These are phyloP conservation scores for Acanthosepion pharaonis DNA, from an alignment of 2,888 invertebrate genomes.

Conservation along the genomic window DNA sequence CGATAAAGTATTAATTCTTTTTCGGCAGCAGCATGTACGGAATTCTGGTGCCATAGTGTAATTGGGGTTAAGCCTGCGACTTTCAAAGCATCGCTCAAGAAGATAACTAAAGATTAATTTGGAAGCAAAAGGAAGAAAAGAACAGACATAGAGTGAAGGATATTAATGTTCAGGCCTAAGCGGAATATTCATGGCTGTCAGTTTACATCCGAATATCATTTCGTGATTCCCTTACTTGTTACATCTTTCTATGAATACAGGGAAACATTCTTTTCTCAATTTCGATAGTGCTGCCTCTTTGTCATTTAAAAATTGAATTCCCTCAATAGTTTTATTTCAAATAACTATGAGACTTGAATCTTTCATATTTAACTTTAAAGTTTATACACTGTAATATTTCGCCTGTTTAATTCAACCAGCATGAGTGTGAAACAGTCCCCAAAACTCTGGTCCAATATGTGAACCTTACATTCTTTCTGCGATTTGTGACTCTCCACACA, in stretches of 20 bases:
- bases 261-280: background rate
- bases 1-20: constrained; percentile 2
- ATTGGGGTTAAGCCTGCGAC: background rate
- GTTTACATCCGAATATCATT: background rate
- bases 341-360: too few relatives aligned
- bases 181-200: background rate
- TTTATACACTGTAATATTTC: too few relatives aligned
- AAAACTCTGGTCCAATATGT: too few relatives aligned
- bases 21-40: background rate
- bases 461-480: too few relatives aligned
- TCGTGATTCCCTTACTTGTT: background rate
- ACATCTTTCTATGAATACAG: background rate
- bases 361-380: too few relatives aligned
- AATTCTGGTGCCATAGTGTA: background rate
- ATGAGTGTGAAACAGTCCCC: too few relatives aligned
- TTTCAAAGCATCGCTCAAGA: background rate
- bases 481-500: too few relatives aligned
- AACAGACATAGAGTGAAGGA: background rate
- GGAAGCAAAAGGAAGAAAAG: background rate
- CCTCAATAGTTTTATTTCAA: background rate
- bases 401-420: too few relatives aligned
- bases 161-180: background rate
- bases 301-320: background rate
- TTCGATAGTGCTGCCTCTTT: background rate
- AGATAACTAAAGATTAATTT: background rate